phyloP scores from a whole-genome alignment of 2,888 invertebrate species.

The Diogma glabrata region DNA sequence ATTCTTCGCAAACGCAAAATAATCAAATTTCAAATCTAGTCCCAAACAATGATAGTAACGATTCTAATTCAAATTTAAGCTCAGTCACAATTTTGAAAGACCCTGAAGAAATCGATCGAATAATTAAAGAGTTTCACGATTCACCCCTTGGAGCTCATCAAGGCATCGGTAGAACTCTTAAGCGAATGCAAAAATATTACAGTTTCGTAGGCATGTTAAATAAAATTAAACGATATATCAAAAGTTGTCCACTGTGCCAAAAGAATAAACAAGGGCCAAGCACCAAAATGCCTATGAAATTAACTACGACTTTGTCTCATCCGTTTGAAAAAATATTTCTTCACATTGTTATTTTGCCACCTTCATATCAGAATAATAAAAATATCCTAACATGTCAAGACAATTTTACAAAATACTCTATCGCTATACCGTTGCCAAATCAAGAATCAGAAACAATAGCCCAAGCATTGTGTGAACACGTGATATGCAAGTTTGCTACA shows the following conservation, averaged over 20 bases:
- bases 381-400: conserved; percentile 23
- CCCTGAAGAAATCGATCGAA: conserved; percentile 14
- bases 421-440: conserved; percentile 22
- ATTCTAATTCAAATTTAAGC: too few relatives aligned
- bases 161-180: conserved; percentile 21
- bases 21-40: too few relatives aligned
- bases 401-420: conserved; percentile 23
- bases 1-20: too few relatives aligned
- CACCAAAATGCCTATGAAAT: conserved; percentile 15
- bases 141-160: conserved; percentile 18
- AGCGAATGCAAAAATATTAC: conserved; percentile 21
- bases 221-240: conserved; percentile 25
- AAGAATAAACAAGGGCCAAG: conserved; percentile 10
- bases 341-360: conserved; percentile 24
- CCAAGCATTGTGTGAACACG: neutral
- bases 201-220: conserved; percentile 26
- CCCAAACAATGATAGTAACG: too few relatives aligned
- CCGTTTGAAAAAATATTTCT: conserved; percentile 14
- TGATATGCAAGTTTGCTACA: neutral
- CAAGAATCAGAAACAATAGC: conserved; percentile 27
- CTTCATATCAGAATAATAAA: conserved; percentile 19
- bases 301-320: conserved; percentile 23
- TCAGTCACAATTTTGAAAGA: too few relatives aligned
- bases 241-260: conserved; percentile 24
- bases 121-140: conserved; percentile 17